Conservation (phyloP, 2,888 invertebrate genomes). For the Agrilus mali region DNA sequence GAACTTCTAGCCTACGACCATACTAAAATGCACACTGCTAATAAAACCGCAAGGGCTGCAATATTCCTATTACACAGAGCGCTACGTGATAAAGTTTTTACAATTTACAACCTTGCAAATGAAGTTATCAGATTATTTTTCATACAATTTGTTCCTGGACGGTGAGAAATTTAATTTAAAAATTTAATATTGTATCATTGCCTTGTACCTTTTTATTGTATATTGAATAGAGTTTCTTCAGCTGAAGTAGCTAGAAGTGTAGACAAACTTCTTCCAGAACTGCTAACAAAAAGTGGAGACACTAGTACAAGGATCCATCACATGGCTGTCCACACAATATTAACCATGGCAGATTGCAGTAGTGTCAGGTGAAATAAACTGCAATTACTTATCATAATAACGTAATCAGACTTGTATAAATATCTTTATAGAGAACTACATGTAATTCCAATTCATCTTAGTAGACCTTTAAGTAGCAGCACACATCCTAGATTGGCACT, state of each 20-base stretch:
- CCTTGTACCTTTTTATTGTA: background rate
- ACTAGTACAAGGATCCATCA: conserved; percentile 77
- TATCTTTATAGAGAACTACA: conserved; percentile 52
- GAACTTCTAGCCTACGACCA: conserved; percentile 38
- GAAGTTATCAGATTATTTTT: conserved; percentile 70
- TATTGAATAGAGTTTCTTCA: conserved; percentile 54
- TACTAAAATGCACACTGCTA: conserved; percentile 42
- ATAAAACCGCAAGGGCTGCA: conserved; percentile 73
- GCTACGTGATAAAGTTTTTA: conserved; percentile 77
- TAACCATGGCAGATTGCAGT: conserved; percentile 73
- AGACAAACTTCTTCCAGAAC: conserved; percentile 70
- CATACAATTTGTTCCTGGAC: conserved; percentile 70
- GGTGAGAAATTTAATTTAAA: conserved; percentile 36
- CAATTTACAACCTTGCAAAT: conserved; percentile 74
- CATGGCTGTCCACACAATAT: conserved; percentile 75
- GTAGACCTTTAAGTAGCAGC: conserved; percentile 70
- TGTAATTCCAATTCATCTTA: conserved; percentile 71
- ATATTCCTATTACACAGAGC: conserved; percentile 67
- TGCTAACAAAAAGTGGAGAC: conserved; percentile 76
- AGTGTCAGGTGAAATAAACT: conserved; percentile 48
- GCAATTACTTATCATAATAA: background rate
- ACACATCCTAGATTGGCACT: conserved; percentile 78
- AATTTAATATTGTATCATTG: background rate
- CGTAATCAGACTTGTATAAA: background rate
- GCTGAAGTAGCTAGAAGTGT: conserved; percentile 73